Evolutionary conservation across 2,797 vertebrate genomes (phyloP), one percentile per base, ranked within the genome.

Genomic region (Scolopax bukidnonensis): DNA sequence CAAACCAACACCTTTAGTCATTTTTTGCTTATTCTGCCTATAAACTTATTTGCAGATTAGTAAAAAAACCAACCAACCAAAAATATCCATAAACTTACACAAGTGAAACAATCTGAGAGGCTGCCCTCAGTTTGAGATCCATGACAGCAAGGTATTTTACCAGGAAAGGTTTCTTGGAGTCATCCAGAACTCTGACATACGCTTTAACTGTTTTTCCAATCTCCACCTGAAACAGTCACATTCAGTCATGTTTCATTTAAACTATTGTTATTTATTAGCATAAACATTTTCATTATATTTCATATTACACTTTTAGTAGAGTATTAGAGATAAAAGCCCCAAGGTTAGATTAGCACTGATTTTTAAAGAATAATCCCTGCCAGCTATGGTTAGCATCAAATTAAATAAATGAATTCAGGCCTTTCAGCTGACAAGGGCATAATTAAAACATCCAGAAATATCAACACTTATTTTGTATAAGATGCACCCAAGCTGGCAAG

Each of bases 171-270:
- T 99, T 99, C 97, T 98, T 99, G 50, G 98, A 97, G 54, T 98
- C 98, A 96, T 99, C 99, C 97, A 99, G 95, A 75, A 99, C 99
- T 33, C 99, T 98, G 87, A 99, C 98, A 24, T 98, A 98, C 9
- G 99, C 99, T 93, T 97, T 98, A 73, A 99, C 99, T 11, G 98
- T 98, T 97, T 99, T 99, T n/a, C 99, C 98, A 33, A 99, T 99
- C 98, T 99, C 99, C 96, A 99, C 99, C 99, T 99, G 96, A 61
- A 97, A 97, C 36, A 96, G 28, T 50, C 60, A 84, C 9, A 77
- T 47, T 10, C 38, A 87, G 59, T 71, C 15, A 79, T 45, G 76
- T 53, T 69, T 65, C 59, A 73, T 50, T 85, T 48, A 70, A 89
- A 91, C 25, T 41, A 7, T 23, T 51, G 19, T 32, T 33, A 63